Percentiles rank a stretch among this genome's conserved stretches.
These are phyloP conservation scores for Trematomus bernacchii DNA, from an alignment of 2,797 vertebrate species.

Conservation along the genomic window DNA sequence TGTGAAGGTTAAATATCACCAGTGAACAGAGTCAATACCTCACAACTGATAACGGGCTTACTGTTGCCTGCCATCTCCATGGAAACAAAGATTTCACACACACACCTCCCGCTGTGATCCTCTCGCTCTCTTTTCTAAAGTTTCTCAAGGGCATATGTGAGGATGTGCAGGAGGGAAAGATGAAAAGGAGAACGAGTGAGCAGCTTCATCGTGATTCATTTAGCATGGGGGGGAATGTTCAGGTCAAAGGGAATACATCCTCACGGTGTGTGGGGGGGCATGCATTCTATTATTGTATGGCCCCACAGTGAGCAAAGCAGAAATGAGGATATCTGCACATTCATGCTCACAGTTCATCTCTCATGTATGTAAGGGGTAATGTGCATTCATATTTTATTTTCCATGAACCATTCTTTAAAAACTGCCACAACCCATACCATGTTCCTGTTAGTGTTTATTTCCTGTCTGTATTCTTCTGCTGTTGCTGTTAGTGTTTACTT, in stretches of 20 bases:
- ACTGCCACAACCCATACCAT: too few species aligned
- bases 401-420: too few species aligned
- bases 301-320: constrained; percentile 9
- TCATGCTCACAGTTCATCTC: background rate
- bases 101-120: constrained; percentile 60
- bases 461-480: too few species aligned
- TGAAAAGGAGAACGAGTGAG: constrained; percentile 44
- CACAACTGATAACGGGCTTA: constrained; percentile 80
- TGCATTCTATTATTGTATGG: constrained; percentile 48
- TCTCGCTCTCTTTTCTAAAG: constrained; percentile 52
- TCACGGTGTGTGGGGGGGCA: constrained; percentile 67
- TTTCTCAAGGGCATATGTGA: constrained; percentile 78
- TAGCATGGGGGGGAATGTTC: constrained; percentile 66
- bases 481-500: too few species aligned
- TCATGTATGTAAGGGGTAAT: background rate
- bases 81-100: constrained; percentile 81
- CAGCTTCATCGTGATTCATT: constrained; percentile 81
- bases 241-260: constrained; percentile 78
- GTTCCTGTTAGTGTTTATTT: too few species aligned
- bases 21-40: constrained; percentile 81
- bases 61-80: constrained; percentile 81
- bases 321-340: constrained; percentile 28
- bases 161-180: constrained; percentile 69
- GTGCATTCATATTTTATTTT: background rate
- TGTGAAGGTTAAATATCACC: constrained; percentile 83